Conservation (phyloP, 2,888 invertebrate species). For the Apotomis turbidana region DNA sequence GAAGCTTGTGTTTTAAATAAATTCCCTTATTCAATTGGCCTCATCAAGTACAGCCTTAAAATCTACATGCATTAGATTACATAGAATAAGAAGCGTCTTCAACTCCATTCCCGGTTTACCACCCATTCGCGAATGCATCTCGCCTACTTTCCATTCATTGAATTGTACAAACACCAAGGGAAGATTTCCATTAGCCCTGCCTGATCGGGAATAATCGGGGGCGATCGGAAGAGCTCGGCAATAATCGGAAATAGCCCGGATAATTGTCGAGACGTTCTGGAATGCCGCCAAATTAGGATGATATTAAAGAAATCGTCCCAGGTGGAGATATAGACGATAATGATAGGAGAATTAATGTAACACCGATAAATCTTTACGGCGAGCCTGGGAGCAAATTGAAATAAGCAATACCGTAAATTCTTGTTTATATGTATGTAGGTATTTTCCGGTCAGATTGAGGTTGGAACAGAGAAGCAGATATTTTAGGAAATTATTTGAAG, state of each 20-base stretch:
- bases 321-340: conserved; percentile 45
- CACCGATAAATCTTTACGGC: background rate
- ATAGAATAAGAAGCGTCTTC: background rate
- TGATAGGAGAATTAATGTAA: conserved; percentile 20
- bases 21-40: background rate
- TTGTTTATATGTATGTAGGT: too few species aligned
- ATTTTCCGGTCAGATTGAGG: too few species aligned
- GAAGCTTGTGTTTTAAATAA: background rate
- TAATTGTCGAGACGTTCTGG: conserved; percentile 63
- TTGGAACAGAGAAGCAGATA: too few species aligned
- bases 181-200: conserved; percentile 42
- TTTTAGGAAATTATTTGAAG: too few species aligned
- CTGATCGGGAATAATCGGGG: conserved; percentile 48
- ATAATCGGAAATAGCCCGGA: conserved; percentile 55
- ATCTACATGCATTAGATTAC: background rate
- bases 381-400: background rate
- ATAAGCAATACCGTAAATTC: background rate
- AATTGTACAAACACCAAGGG: conserved; percentile 14
- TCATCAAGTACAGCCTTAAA: too few species aligned
- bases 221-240: conserved; percentile 35
- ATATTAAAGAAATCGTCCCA: conserved; percentile 54
- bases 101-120: background rate
- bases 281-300: conserved; percentile 64
- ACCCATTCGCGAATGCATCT: conserved; percentile 36
- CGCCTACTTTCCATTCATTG: conserved; percentile 9